phyloP scores from a whole-genome alignment of 1,140 invertebrate genomes.

The Gyrodactylus salaris region DNA sequence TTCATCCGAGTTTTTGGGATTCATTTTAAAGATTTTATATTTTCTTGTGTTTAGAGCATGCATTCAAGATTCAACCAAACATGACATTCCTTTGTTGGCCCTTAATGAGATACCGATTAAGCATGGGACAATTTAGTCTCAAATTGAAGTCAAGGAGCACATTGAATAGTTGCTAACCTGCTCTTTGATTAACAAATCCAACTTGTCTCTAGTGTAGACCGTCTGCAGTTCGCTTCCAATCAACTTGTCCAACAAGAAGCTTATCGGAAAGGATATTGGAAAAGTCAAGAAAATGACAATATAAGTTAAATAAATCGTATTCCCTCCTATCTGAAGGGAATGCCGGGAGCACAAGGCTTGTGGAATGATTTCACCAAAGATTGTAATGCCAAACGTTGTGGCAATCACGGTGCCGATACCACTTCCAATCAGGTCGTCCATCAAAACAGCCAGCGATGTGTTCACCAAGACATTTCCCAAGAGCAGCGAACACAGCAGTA shows the following conservation, averaged over 20 bases:
- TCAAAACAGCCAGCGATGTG: slow-evolving; percentile 64
- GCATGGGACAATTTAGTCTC: too few relatives aligned
- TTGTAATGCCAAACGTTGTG: slow-evolving; percentile 57
- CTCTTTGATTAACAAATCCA: slow-evolving; percentile 48
- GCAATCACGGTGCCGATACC: slow-evolving; percentile 33
- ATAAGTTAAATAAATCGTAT: slow-evolving; percentile 63
- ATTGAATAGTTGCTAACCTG: background rate
- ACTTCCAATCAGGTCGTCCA: slow-evolving; percentile 56
- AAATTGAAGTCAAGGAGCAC: too few relatives aligned
- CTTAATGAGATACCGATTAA: too few relatives aligned
- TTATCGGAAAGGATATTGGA: slow-evolving; percentile 64
- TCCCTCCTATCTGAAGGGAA: slow-evolving; percentile 68
- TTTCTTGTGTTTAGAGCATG: too few relatives aligned
- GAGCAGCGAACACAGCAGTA: slow-evolving; percentile 58
- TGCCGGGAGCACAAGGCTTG: slow-evolving; percentile 61
- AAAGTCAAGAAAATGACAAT: slow-evolving; percentile 72
- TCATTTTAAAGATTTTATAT: too few relatives aligned
- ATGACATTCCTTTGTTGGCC: too few relatives aligned
- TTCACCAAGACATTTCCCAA: slow-evolving; percentile 90
- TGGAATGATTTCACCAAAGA: slow-evolving; percentile 84
- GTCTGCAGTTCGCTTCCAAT: slow-evolving; percentile 69
- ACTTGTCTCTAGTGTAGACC: slow-evolving; percentile 67
- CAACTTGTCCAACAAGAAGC: slow-evolving; percentile 53
- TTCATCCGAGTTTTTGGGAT: too few relatives aligned
- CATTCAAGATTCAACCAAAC: too few relatives aligned